Evolutionary conservation across 1,140 invertebrate species (phyloP).

Genomic region (Sipha flava): DNA sequence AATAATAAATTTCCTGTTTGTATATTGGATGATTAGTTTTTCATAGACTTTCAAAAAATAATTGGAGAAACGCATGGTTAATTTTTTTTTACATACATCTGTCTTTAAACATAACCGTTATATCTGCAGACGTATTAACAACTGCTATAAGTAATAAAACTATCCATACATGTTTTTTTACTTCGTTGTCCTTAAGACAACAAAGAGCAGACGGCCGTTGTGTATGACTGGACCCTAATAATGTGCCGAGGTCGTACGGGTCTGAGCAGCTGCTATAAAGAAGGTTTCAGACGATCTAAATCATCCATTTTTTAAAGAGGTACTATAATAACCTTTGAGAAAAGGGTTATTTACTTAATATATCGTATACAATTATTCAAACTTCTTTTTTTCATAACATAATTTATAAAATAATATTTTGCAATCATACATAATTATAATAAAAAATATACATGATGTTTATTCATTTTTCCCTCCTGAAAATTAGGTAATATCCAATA

Average conservation of each 20-base stretch:
- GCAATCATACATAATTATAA: no score
- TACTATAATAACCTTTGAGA: not conserved
- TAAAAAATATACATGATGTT: no score
- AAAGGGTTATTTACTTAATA: not conserved
- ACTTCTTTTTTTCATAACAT: no score
- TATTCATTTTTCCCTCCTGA: no score
- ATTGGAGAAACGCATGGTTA: not conserved
- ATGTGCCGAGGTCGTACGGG: constrained; percentile 24
- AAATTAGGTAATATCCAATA: no score
- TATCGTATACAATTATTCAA: not conserved
- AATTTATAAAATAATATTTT: no score
- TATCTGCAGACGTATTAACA: not conserved
- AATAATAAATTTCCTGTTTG: not conserved
- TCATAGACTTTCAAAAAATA: not conserved
- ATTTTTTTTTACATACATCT: not conserved
- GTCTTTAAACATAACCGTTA: not conserved
- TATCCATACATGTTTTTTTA: constrained; percentile 34
- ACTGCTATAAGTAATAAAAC: constrained; percentile 20
- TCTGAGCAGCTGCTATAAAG: constrained; percentile 26
- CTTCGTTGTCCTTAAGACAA: constrained; percentile 7
- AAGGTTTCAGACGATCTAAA: constrained; percentile 16
- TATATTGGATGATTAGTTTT: not conserved
- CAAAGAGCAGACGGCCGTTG: constrained; percentile 10
- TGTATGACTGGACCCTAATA: constrained; percentile 22
- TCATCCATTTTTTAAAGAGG: not conserved